A percentile compares a stretch with the other conserved stretches of the same genome.
These are phyloP conservation scores for Drosophila kurseongensis DNA, from an alignment of 1,140 invertebrate species.

Conservation along the genomic window DNA sequence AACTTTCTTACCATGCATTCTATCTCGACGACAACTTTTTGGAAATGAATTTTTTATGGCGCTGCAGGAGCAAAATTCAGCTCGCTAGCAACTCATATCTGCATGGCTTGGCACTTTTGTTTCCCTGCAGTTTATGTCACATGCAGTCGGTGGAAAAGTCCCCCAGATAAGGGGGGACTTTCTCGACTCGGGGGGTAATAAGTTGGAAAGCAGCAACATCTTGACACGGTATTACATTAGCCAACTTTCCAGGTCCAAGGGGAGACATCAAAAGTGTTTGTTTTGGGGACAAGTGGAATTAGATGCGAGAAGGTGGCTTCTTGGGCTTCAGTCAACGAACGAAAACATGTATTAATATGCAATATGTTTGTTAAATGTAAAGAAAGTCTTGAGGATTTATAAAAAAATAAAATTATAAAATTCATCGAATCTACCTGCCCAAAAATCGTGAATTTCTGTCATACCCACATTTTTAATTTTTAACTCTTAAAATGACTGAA, in stretches of 20 bases:
- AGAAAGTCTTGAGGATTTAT: too few relatives aligned
- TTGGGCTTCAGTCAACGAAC: background rate
- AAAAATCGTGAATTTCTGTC: too few relatives aligned
- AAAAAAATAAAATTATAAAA: too few relatives aligned
- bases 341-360: background rate
- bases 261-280: constrained; percentile 13
- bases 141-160: constrained; percentile 18
- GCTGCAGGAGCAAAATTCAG: constrained; percentile 20
- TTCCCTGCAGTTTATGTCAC: constrained; percentile 58
- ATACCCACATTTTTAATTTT: too few relatives aligned
- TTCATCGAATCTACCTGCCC: too few relatives aligned
- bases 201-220: constrained; percentile 38
- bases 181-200: background rate
- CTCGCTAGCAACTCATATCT: constrained; percentile 22
- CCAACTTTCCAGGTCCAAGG: constrained; percentile 21
- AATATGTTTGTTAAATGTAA: too few relatives aligned
- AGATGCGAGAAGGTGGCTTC: background rate
- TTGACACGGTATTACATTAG: constrained; percentile 36
- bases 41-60: constrained; percentile 70
- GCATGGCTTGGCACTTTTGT: constrained; percentile 47
- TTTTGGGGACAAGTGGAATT: constrained; percentile 1
- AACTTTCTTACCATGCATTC: constrained; percentile 43
- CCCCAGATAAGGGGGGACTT: constrained; percentile 26
- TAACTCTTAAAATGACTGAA: too few relatives aligned
- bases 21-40: constrained; percentile 44